Evolutionary conservation across 2,888 invertebrate species (phyloP), one percentile per base, ranked within the genome.

Genomic region (Gandaritis pyraliata): DNA sequence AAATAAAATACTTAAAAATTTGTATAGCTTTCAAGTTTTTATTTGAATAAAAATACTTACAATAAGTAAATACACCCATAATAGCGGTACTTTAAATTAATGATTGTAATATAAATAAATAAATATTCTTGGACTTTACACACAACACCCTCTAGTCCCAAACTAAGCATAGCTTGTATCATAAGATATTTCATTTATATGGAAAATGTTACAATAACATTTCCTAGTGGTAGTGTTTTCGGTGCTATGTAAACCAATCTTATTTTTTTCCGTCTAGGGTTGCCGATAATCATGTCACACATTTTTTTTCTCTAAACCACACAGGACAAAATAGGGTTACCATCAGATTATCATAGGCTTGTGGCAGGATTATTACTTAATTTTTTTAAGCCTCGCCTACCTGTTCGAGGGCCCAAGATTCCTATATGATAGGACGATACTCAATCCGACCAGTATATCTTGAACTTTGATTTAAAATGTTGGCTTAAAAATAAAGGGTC

Each of bases 251-350:
- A 71, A 83, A 70, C 86, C 77, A 39, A 30, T 69, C 61, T 74
- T 61, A 76, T 1, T 83, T 88, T 89, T 89, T 88, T 85, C 74
- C 80, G 65, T 66, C 65, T 72, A 78, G 77, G 76, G 83, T 85
- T 83, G 82, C 84, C 84, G 89, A 91, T 92, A 90, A 90, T 90
- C 91, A 87, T 90, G 90, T 91, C 92, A 92, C 90, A 89, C 86
- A 77, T 90, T 92, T 92, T 72, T n/a, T 91, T 91, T 88, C 71
- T 74, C 67, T 74, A 88, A 92, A 89, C 91, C 92, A 92, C 92
- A 92, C 92, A 90, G 86, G 85, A 90, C 91, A 92, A 90, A 91
- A 90, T 90, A 85, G 91, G 90, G 91, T 91, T 89, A 89, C 91
- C 83, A 90, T 91, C 91, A 90, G 91, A 91, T 92, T 92, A 92